A percentile compares a stretch with the other conserved stretches of the same genome.
Evolutionary conservation across 1,140 invertebrate species (phyloP).

Genomic region (Procambarus clarkii): DNA sequence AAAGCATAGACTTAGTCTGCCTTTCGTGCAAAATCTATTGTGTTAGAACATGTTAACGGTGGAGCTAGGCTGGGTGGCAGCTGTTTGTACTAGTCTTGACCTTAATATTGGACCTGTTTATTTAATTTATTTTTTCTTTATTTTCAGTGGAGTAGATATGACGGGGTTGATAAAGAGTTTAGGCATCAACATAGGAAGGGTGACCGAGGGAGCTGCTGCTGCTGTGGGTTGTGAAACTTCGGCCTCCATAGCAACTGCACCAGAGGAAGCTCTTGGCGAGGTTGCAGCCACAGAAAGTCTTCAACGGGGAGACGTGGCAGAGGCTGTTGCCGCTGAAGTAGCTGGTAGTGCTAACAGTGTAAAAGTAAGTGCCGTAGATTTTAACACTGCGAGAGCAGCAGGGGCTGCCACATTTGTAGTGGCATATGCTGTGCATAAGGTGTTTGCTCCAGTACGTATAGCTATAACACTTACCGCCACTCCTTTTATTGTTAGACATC

Average conservation of each 20-base stretch:
- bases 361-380: not conserved
- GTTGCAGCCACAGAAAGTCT: not conserved
- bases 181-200: conserved; percentile 65
- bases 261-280: not conserved
- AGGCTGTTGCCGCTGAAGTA: not conserved
- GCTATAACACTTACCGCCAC: conserved; percentile 86
- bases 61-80: too few species aligned
- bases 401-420: conserved; percentile 92
- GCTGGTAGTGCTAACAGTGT: not conserved
- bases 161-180: conserved; percentile 61
- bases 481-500: conserved; percentile 91
- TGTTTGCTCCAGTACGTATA: conserved; percentile 90
- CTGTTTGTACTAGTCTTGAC: too few species aligned
- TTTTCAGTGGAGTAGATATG: conserved; percentile 73
- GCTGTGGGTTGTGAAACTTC: not conserved
- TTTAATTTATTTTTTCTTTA: not conserved
- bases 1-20: too few species aligned
- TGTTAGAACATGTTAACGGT: too few species aligned
- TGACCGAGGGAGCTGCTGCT: conserved; percentile 12
- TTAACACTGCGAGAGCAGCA: conserved; percentile 73
- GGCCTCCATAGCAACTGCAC: not conserved
- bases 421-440: conserved; percentile 93
- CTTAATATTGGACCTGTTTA: too few species aligned
- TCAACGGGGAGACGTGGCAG: not conserved
- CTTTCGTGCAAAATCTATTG: too few species aligned